A percentile compares a stretch with the other conserved stretches of the same genome.
Evolutionary conservation across 2,888 invertebrate genomes (phyloP).

Genomic region (Perithous albicinctus): DNA sequence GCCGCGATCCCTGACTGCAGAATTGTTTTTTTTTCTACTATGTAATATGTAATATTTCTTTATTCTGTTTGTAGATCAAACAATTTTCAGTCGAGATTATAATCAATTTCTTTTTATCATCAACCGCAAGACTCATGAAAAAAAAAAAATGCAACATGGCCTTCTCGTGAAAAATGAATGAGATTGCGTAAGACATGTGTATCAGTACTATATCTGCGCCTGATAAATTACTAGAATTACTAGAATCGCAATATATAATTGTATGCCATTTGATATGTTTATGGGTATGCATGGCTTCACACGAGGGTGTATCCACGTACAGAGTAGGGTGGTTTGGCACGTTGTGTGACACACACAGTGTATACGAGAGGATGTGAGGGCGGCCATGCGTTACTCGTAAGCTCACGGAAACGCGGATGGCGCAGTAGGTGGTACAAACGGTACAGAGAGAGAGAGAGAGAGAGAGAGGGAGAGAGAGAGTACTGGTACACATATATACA

Average conservation of each 20-base stretch:
- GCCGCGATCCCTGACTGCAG: no score
- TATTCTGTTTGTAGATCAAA: no score
- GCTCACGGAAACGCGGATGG: conserved; percentile 65
- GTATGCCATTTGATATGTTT: conserved; percentile 58
- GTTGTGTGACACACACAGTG: conserved; percentile 41
- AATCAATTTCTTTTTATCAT: no score
- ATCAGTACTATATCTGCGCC: neutral
- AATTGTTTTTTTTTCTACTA: no score
- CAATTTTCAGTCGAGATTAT: no score
- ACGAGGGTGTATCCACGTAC: conserved; percentile 47
- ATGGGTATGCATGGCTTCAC: conserved; percentile 50
- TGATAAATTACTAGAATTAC: conserved; percentile 25
- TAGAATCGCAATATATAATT: conserved; percentile 49
- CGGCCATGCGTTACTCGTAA: conserved; percentile 66
- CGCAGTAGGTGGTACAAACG: conserved; percentile 42
- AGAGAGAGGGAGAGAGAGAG: no score
- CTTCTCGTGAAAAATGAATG: neutral
- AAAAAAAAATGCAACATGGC: neutral
- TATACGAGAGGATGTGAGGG: conserved; percentile 55
- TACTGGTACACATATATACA: conserved; percentile 4
- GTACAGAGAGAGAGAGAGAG: no score
- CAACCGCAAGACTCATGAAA: no score
- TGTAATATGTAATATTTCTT: no score
- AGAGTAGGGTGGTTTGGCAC: conserved; percentile 48
- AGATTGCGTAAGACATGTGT: neutral